Evolutionary conservation across 2,888 invertebrate genomes (phyloP), one percentile per base, ranked within the genome.

Genomic region (Stegana nigrithorax): DNA sequence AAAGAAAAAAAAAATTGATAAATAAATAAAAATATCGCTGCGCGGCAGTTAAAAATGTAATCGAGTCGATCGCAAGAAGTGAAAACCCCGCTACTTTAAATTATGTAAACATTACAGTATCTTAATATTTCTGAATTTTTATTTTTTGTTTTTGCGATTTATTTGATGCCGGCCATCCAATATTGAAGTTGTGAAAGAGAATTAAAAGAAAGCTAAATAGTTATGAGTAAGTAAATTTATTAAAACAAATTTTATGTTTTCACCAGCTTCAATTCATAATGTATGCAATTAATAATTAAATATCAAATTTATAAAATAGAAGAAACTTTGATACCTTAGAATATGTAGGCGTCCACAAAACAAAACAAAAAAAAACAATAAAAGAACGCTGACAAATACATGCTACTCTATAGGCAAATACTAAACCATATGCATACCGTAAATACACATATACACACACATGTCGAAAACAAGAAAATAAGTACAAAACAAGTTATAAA

Each of bases 401-500:
- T 27, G 19, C 53, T 29, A 25, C 17, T 23, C 19, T 12, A 21
- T n/a, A 26, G 14, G 12, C 7, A 57, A 27, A 12, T n/a, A n/a
- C n/a, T n/a, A n/a, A n/a, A n/a, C n/a, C n/a, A n/a, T n/a, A n/a
- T n/a, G n/a, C n/a, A n/a, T n/a, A n/a, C n/a, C n/a, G n/a, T n/a
- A n/a, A n/a, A n/a, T n/a, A n/a, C n/a, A n/a, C n/a, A n/a, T n/a
- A n/a, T n/a, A n/a, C n/a, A n/a, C n/a, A n/a, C n/a, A n/a, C n/a
- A n/a, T n/a, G n/a, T n/a, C n/a, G 26, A 21, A 42, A 44, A 17
- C 5, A 26, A 12, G 25, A 65, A 62, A 70, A 65, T 67, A 56
- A 68, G 70, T 32, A 65, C 57, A 67, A 65, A 67, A 76, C 60
- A 67, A 75, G 66, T 69, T 64, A 71, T 66, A 39, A 68, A 63